phyloP scores from a whole-genome alignment of 2,113 vertebrate genomes.

The Sprattus sprattus region DNA sequence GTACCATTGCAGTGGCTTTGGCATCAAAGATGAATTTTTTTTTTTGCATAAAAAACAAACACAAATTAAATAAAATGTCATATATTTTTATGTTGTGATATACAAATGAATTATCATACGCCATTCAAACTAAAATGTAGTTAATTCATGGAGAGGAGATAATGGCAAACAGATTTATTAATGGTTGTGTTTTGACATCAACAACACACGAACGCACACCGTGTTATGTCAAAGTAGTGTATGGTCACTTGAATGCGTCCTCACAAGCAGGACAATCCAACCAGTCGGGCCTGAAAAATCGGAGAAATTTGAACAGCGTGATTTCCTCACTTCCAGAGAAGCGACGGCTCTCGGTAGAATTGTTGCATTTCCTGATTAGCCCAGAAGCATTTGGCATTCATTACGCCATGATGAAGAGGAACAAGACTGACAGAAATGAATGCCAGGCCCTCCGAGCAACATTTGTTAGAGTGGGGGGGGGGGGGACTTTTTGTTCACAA shows the following conservation, averaged over 20 bases:
- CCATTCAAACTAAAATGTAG: slow-evolving; percentile 25
- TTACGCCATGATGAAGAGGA: neutral
- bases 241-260: slow-evolving; percentile 32
- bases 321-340: too few species aligned
- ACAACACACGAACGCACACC: neutral
- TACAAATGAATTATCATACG: neutral
- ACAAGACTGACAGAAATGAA: slow-evolving; percentile 4
- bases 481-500: neutral
- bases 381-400: neutral
- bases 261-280: neutral
- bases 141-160: slow-evolving; percentile 21
- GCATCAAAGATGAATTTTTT: neutral
- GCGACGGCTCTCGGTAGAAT: neutral
- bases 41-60: too few species aligned
- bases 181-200: slow-evolving; percentile 19
- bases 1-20: neutral
- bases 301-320: too few species aligned
- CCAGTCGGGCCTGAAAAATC: too few species aligned
- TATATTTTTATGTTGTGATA: neutral
- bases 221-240: slow-evolving; percentile 9
- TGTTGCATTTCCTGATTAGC: neutral
- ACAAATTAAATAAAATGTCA: too few species aligned
- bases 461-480: neutral
- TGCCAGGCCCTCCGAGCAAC: neutral
- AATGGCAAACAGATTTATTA: slow-evolving; percentile 14